Evolutionary conservation across 1,140 invertebrate genomes (phyloP).

Genomic region (Archivesica marissinica): DNA sequence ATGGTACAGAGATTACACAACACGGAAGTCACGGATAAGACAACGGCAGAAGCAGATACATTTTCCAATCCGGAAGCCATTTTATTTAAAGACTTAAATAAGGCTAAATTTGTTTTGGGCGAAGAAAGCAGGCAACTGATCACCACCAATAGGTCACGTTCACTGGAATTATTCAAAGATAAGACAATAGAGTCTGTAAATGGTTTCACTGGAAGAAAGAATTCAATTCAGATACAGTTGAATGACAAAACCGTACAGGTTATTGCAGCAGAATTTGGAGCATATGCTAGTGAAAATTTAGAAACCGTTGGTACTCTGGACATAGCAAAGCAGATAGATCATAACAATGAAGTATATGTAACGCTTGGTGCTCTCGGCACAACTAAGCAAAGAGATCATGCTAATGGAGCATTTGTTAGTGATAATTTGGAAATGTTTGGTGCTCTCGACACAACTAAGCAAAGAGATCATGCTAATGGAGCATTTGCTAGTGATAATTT

Average conservation of each 20-base stretch:
- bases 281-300: too few relatives aligned
- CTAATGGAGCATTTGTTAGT: too few relatives aligned
- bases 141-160: not conserved
- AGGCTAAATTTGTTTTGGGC: not conserved
- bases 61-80: not conserved
- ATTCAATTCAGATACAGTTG: not conserved
- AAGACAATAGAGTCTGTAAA: not conserved
- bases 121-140: not conserved
- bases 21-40: not conserved
- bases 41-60: not conserved
- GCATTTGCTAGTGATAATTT: too few relatives aligned
- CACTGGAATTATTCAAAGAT: not conserved
- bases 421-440: too few relatives aligned
- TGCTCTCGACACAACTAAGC: too few relatives aligned
- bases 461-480: too few relatives aligned
- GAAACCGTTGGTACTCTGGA: too few relatives aligned
- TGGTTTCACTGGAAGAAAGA: not conserved
- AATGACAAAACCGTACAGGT: not conserved
- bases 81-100: not conserved
- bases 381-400: too few relatives aligned
- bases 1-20: not conserved
- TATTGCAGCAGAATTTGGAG: too few relatives aligned
- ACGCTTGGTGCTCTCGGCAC: too few relatives aligned
- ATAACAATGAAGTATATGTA: too few relatives aligned
- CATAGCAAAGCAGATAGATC: too few relatives aligned